A percentile compares a stretch with the other conserved stretches of the same genome.
Conservation (phyloP, 2,113 vertebrate genomes). For the Nanger granti region DNA sequence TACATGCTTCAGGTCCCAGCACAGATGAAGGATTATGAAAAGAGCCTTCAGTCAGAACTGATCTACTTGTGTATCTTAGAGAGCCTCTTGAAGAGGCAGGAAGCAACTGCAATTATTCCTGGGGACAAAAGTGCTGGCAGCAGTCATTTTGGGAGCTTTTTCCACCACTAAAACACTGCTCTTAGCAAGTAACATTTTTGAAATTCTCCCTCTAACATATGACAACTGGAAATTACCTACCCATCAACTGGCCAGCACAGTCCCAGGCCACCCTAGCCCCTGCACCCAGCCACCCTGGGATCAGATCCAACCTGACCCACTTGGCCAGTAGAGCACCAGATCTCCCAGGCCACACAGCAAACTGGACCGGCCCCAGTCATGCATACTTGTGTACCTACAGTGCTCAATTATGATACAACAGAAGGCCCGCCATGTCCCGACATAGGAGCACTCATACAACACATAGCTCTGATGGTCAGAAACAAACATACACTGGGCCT, state of each 20-base stretch:
- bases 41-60: not conserved
- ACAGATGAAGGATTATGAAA: not conserved
- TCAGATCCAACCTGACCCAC: not conserved
- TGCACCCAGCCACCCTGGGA: not conserved
- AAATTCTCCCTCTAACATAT: not conserved
- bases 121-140: not conserved
- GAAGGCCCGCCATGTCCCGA: not conserved
- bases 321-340: not conserved
- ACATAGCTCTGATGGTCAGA: not conserved
- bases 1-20: not conserved
- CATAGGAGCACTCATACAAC: not conserved
- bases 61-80: not conserved
- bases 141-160: not conserved
- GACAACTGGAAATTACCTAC: not conserved
- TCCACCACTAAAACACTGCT: not conserved
- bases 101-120: not conserved
- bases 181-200: not conserved
- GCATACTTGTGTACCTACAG: not conserved
- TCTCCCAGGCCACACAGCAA: not conserved
- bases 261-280: not conserved
- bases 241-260: not conserved
- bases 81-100: not conserved
- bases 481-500: not conserved
- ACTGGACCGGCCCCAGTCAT: fast-evolving
- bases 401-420: not conserved